Evolutionary conservation across 1,140 invertebrate species (phyloP), one percentile per base, ranked within the genome.

Genomic region (Atta texana): DNA sequence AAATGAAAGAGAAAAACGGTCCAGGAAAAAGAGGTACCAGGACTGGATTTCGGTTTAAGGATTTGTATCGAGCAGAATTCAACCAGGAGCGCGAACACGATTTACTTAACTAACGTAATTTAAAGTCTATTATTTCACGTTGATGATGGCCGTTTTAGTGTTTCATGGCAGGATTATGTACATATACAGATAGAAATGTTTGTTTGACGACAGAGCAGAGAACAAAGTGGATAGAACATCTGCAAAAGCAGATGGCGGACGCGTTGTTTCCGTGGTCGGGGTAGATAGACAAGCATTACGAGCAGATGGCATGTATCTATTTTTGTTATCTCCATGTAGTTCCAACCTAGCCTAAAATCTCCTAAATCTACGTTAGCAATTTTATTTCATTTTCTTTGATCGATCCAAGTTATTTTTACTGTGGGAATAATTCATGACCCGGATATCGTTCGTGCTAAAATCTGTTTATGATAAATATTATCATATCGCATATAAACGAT

Each of bases 231-330:
- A 91, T 55, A 86, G 53, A 75, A 89, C 91, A 92, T 92, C 81
- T 91, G 91, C 87, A 75, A 77, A 91, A 87, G 74, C 91, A 92
- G 90, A 92, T 92, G 91, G 72, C 49, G 12, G 63, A 71, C 66
- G 72, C 86, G 55, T 64, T 66, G 85, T 63, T 90, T 88, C 74
- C 87, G 24, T 14, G 14, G 1, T 66, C 55, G 24, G 31, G 51
- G 14, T 10, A 87, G 71, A 75, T 85, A 87, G 69, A 76, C 57
- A 12, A 55, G 85, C 31, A 14, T 31, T 44, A 28, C 61, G 39
- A 51, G 76, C 90, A 89, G 85, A 91, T 89, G 90, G 81, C 76
- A 89, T 76, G 63, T 69, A 61, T 78, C 76, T 61, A 24, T 34
- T 66, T 84, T 61, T 51, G 78, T 87, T 90, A 89, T 89, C 88